Evolutionary conservation across 1,140 invertebrate genomes (phyloP), one percentile per base, ranked within the genome.

Genomic region (Aphelinus atriplicis): DNA sequence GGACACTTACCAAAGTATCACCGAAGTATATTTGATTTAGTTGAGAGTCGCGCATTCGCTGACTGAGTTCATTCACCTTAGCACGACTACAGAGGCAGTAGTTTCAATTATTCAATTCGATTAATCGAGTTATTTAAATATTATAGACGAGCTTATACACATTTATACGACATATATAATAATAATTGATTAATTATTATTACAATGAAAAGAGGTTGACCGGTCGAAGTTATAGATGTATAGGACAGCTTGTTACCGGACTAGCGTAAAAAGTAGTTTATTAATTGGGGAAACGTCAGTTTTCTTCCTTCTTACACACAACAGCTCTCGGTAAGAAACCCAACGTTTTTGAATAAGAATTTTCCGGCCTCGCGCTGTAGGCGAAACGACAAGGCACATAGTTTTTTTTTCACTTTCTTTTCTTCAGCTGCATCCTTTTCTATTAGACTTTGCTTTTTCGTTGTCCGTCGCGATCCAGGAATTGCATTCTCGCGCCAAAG

Each of bases 11-110:
- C 51, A 48, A 58, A 26, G 26, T 80, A 82, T 83, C 81, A 81
- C 75, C 78, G 75, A 61, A 81, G 78, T 78, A 26, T 26, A 75
- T 84, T 84, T 82, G 83, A 84, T 84, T 82, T 75, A 68, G 55
- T 78, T 80, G 77, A 78, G 75, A 79, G 68, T 79, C 72, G 75
- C 73, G 55, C 57, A 42, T 58, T 46, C 45, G 60, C 46, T 48
- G 62, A 63, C 62, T 63, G 62, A 63, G 62, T 63, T 63, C 62
- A 63, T 63, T 63, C 62, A 63, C 62, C 62, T 63, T 63, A 63
- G 62, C 42, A 48, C 42, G 9, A 7, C 42, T 60, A 45, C 45
- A 60, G 9, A n/a, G n/a, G 62, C 46, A 43, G n/a, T 48, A 63
- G 62, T 10, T 48, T 47, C 43, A 61, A 9, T 26, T 42, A 58